Percentiles rank a stretch among this genome's conserved stretches.
Evolutionary conservation across 2,113 vertebrate species (phyloP).

Genomic region (Phyllopteryx taeniolatus): DNA sequence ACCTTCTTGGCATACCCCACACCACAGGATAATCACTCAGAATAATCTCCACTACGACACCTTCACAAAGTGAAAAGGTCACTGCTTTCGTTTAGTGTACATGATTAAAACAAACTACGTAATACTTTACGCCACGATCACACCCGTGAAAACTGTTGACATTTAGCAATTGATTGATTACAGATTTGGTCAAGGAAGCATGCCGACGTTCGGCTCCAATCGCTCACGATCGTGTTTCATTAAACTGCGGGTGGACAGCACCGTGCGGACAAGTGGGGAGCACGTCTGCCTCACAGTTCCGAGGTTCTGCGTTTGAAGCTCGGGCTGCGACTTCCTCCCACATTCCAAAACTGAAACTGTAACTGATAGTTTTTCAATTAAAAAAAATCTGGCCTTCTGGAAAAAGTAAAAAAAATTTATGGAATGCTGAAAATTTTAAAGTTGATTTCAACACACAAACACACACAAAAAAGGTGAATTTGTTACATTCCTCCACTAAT

Average conservation of each 20-base stretch:
- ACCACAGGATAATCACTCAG: too few relatives aligned
- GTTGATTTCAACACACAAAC: too few relatives aligned
- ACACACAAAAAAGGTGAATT: too few relatives aligned
- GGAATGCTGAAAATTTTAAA: too few relatives aligned
- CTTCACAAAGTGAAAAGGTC: not conserved
- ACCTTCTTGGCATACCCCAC: too few relatives aligned
- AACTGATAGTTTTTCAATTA: too few relatives aligned
- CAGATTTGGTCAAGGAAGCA: not conserved
- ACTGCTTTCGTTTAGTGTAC: not conserved
- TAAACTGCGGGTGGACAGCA: not conserved
- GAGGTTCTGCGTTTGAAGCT: not conserved
- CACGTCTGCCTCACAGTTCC: not conserved
- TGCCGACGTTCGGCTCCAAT: not conserved
- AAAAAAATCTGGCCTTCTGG: too few relatives aligned
- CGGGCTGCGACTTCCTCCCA: not conserved
- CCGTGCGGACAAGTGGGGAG: not conserved
- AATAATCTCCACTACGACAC: not conserved
- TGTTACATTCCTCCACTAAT: too few relatives aligned
- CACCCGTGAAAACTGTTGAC: not conserved
- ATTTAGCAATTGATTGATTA: not conserved
- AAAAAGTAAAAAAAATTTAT: too few relatives aligned
- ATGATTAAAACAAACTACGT: not conserved
- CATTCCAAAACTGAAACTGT: not conserved
- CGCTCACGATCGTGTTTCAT: not conserved
- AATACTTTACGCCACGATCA: not conserved